Base-by-base conservation (phyloP, 2,888 invertebrate genomes). In the Bruchidius siliquastri region DNA sequence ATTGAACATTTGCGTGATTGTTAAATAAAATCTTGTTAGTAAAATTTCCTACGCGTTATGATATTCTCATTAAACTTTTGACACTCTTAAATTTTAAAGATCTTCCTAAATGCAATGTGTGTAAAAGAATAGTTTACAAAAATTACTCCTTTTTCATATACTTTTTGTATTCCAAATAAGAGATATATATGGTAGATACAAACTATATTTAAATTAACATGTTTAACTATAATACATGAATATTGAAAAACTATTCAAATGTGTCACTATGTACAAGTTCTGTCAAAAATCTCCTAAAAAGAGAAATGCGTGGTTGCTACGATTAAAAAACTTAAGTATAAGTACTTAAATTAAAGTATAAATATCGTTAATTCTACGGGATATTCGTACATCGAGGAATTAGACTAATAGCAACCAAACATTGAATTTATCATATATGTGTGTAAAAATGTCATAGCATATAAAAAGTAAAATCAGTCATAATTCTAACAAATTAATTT, bases 41-140 rank as follows among this genome's bases (percentile, higher is more conserved):
- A 82, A 81, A 83, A 80, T 82, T 82, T 79, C 79, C 80, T 82
- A 82, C 77, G 72, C 73, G 71, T 78, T 77, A 80, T 80, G 80
- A 81, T 82, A 83, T 83, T 80, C 82, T 81, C 80, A 80, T 81
- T 81, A 26, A 22, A 18, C 83, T 81, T 82, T 76, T 80, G 83
- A 84, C 85, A 85, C 84, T 85, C 84, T 85, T 84, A 80, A 79
- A 79, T 80, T 71, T 81, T 83, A 82, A 79, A 83, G 77, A 80
- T 75, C 78, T 78, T 78, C 80, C 81, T 83, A 83, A 83, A 83
- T 83, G 83, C 82, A 81, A 81, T 82, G 49, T 49, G 49, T 49
- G 83, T 85, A 85, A 84, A 85, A 84, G 84, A 85, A 85, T 85
- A 84, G 80, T 82, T 83, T 82, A 81, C 79, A 82, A 82, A 82